phyloP scores from a whole-genome alignment of 1,140 invertebrate genomes.

The Macrotrachela quadricornifera region DNA sequence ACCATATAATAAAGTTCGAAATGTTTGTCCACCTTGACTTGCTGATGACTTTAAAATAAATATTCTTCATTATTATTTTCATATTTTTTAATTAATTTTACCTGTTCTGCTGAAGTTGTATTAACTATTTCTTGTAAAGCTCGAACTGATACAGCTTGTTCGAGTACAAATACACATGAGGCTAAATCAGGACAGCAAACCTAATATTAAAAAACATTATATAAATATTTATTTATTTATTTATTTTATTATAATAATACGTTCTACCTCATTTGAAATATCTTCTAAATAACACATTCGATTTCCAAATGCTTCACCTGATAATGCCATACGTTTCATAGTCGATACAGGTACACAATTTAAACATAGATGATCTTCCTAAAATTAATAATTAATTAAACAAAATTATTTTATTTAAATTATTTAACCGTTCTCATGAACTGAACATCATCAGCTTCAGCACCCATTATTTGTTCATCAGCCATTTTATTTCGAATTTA shows the following conservation, averaged over 20 bases:
- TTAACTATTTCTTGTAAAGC: conserved; percentile 77
- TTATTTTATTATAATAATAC: not conserved
- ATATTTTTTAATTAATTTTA: not conserved
- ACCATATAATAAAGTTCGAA: conserved; percentile 80
- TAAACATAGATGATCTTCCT: conserved; percentile 9
- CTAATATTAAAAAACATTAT: conserved; percentile 47
- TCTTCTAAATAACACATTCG: conserved; percentile 94
- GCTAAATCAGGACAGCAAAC: conserved; percentile 56
- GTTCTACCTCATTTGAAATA: conserved; percentile 73
- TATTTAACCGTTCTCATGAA: conserved; percentile 41
- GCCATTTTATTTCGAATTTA: not conserved
- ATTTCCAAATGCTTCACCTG: conserved; percentile 94
- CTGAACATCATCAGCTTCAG: conserved; percentile 78
- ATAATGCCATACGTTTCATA: conserved; percentile 67
- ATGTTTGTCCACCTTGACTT: conserved; percentile 60
- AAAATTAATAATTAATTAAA: not conserved
- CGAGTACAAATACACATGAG: conserved; percentile 93
- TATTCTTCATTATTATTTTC: not conserved
- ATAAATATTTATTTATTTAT: conserved; percentile 11
- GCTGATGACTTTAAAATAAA: not conserved
- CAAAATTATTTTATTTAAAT: not conserved
- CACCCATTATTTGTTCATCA: conserved; percentile 40
- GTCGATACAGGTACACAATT: conserved; percentile 30
- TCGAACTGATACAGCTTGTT: conserved; percentile 91
- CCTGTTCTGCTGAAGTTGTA: conserved; percentile 21